Evolutionary conservation across 2,797 vertebrate genomes (phyloP).

Genomic region (Podarcis siculus): DNA sequence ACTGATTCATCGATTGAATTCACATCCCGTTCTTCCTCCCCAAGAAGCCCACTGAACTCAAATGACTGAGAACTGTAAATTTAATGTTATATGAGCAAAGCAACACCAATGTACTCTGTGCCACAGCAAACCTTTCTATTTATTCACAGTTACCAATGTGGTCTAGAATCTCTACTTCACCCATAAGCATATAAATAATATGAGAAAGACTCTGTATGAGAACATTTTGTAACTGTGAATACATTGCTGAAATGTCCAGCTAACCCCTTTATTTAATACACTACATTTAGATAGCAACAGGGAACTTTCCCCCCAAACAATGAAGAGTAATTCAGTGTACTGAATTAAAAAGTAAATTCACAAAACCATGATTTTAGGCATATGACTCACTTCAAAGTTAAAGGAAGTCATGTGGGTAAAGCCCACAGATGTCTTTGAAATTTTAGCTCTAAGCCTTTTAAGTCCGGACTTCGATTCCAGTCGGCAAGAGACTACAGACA

Average conservation of each 20-base stretch:
- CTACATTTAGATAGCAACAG: background rate
- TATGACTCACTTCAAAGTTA: slow-evolving; percentile 7
- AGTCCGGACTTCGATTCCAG: background rate
- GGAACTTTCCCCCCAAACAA: background rate
- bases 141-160: background rate
- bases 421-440: slow-evolving; percentile 18
- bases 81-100: background rate
- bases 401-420: slow-evolving; percentile 13
- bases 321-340: background rate
- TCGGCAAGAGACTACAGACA: background rate
- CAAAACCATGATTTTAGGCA: slow-evolving; percentile 11
- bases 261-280: background rate
- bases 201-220: background rate
- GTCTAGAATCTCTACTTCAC: background rate
- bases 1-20: no score
- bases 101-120: background rate
- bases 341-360: background rate
- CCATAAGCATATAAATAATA: background rate
- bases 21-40: no score
- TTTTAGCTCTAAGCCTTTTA: slow-evolving; percentile 23
- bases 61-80: background rate
- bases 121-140: background rate
- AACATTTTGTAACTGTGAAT: background rate
- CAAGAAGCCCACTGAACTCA: background rate
- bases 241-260: background rate